These are phyloP conservation scores for Papilio glaucus DNA, from an alignment of 1,140 invertebrate genomes.

Conservation along the genomic window DNA sequence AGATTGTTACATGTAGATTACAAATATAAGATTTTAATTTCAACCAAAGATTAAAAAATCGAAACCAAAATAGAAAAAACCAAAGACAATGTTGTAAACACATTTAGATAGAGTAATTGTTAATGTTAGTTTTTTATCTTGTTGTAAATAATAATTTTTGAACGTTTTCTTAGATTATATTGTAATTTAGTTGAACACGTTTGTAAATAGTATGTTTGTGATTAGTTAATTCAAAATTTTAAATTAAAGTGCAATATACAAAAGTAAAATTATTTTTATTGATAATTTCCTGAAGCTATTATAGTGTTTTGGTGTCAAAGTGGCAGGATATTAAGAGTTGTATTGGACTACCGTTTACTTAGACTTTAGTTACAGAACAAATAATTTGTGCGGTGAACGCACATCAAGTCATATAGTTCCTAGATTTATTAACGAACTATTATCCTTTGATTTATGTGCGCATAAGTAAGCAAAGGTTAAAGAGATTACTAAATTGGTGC, in stretches of 20 bases:
- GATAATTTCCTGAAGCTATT: neutral
- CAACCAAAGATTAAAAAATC: slow-evolving; percentile 53
- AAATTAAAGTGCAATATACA: slow-evolving; percentile 73
- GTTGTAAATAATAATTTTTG: slow-evolving; percentile 73
- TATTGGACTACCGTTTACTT: too few relatives aligned
- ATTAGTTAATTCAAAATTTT: slow-evolving; percentile 58
- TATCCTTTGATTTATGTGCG: too few relatives aligned
- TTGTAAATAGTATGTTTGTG: slow-evolving; percentile 75
- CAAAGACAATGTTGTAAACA: slow-evolving; percentile 33
- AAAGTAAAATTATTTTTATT: slow-evolving; percentile 50
- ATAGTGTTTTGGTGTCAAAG: too few relatives aligned
- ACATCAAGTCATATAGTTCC: too few relatives aligned
- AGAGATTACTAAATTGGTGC: too few relatives aligned
- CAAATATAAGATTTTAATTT: slow-evolving; percentile 19
- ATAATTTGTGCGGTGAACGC: too few relatives aligned
- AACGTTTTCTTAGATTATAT: slow-evolving; percentile 56
- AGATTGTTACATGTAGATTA: slow-evolving; percentile 13
- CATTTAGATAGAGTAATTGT: slow-evolving; percentile 60
- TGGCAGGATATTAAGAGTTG: too few relatives aligned
- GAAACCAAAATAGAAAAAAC: slow-evolving; percentile 55
- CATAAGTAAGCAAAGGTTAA: too few relatives aligned
- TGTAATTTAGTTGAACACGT: slow-evolving; percentile 63
- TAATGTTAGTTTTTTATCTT: slow-evolving; percentile 59
- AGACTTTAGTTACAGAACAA: too few relatives aligned
- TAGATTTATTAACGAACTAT: too few relatives aligned